phyloP scores from a whole-genome alignment of 2,113 vertebrate species.

The Thymallus thymallus region DNA sequence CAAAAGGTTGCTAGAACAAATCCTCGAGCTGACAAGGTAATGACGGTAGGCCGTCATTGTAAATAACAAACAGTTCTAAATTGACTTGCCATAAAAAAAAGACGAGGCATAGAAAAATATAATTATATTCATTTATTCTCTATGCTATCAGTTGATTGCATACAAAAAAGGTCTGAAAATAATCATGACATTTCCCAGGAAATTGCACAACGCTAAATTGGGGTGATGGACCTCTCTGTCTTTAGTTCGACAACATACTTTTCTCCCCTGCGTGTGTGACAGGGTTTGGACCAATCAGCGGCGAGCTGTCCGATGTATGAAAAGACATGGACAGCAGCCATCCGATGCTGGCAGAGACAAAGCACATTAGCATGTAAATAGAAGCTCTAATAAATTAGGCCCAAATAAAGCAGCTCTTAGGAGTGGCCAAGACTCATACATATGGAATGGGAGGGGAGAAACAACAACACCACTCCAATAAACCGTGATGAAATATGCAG shows the following conservation, averaged over 20 bases:
- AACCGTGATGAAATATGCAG: neutral
- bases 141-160: neutral
- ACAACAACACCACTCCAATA: neutral
- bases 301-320: neutral
- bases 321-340: slow-evolving; percentile 11
- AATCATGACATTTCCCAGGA: neutral
- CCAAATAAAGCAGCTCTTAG: slow-evolving; percentile 17
- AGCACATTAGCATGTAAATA: slow-evolving; percentile 35
- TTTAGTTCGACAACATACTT: neutral
- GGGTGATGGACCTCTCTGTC: neutral
- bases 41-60: too few relatives aligned
- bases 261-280: neutral
- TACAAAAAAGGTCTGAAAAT: neutral
- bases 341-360: slow-evolving; percentile 18
- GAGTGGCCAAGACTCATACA: neutral
- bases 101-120: neutral
- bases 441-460: slow-evolving; percentile 7
- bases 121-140: neutral
- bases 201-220: neutral
- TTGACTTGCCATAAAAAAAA: too few relatives aligned
- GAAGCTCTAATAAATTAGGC: slow-evolving; percentile 30
- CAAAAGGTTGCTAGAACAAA: too few relatives aligned
- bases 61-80: too few relatives aligned
- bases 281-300: slow-evolving; percentile 16
- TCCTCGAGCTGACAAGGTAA: too few relatives aligned